Base-by-base conservation (phyloP, 1,140 invertebrate genomes). In the Epicauta chinensis region DNA sequence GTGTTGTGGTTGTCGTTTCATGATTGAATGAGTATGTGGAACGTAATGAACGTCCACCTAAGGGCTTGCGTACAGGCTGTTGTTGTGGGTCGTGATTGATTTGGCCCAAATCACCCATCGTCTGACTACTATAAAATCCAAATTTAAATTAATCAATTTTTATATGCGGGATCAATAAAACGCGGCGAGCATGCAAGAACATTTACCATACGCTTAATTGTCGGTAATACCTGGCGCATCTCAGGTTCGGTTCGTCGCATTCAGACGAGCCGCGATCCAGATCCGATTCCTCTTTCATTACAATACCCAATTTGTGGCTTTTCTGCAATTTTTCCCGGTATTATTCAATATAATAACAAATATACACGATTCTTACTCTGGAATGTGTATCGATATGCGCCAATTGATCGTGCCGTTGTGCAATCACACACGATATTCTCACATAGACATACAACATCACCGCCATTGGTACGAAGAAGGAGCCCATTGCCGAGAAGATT, bases 371-470 rank as follows among this genome's bases (percentile, higher is more conserved):
- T 50, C 57, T 58, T 60, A 67, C 63, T 37, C 55, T 55, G 2
- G 60, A 47, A 53, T 63, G 55, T 10, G 57, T 66, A 38, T 67
- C 66, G 34, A 70, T 69, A 32, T 66, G 61, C 34, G 64, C 60
- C 15, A 71, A 52, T 44, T 71, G 62, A 63, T 74, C 59, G 63
- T 77, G 69, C 70, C 81, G 71, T 52, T 84, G 79, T 1, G 87
- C 82, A 6, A 92, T 84, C 29, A 91, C 87, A 62, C 87, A 87
- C 4, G 89, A 91, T 69, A 94, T 94, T 61, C 87, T 83, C 1
- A 86, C 79, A 66, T 95, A 95, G 6, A 93, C 90, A 64, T 93
- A 90, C 6, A 93, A 75, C 86, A 96, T 93, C n/a, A 94, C 87
- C 3, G 84, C 75, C 70, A 95, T 83, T 2, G 93, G 93, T 42